Evolutionary conservation across 1,140 invertebrate species (phyloP), one percentile per base, ranked within the genome.

Genomic region (Chironomus striatipennis): DNA sequence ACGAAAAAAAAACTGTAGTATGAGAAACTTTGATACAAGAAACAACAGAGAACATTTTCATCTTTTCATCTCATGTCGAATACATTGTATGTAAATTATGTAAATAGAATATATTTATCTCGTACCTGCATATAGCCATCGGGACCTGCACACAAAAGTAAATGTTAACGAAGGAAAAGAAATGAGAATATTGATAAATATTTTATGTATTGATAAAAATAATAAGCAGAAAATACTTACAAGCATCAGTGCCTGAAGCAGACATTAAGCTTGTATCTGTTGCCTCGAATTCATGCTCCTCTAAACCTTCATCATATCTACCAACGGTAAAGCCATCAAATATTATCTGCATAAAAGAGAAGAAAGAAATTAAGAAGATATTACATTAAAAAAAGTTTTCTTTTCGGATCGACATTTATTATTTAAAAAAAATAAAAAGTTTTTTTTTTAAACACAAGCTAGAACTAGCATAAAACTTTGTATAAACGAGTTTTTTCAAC

Each of bases 301-400:
- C 80, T 79, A 82, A 80, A 76, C 81, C 81, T 78, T 82, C 81
- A 73, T 91, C 90, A 78, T 91, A 90, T 67, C 90, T 85, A 0
- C 92, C 92, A 74, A 94, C 86, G 77, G 90, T 90, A 83, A 94
- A 93, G 74, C 90, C 88, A 79, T 94, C 92, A 86, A 93, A 93
- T 74, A 92, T 88, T 42, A 94, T 83, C 87, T 92, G 87, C 24
- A 34, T 34, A 5, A 34, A 5, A 34, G 21, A 84, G 84, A 77
- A 74, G 73, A 42, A 47, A 73, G 42, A 10, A n/a, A 34, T 34
- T 34, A 34, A 34, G 24, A 34, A 72, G 70, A 72, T 12, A 24
- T 72, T 57, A 57, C 47, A 57, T 57, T 57, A 57, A 57, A 57
- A 57, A 57, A 57, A 57, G 12, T 57, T 57, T 57, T 57, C 47